Evolutionary conservation across 2,797 vertebrate genomes (phyloP), one percentile per base, ranked within the genome.

Genomic region (Choloepus didactylus): DNA sequence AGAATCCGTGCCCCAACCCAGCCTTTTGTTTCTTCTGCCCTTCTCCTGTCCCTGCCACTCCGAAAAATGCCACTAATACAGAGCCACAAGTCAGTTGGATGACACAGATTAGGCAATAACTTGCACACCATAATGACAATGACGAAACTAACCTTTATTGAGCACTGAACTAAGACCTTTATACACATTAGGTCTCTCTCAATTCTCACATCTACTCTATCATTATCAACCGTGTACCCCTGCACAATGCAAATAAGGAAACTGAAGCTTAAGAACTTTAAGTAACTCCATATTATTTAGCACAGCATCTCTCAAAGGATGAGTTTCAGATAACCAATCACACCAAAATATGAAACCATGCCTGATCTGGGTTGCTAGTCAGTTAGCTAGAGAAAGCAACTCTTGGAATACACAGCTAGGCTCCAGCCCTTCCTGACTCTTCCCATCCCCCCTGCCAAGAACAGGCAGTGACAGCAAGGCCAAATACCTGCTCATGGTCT

Each of bases 241-340:
- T 21, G 56, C 51, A 93, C 70, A 51, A 82, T 10, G 56, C 64
- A 81, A 56, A 85, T 12, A 2, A 77, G 59, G 35, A 60, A 83
- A 87, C 25, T n/a, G 31, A 85, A 31, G n/a, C 60, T 41, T 5
- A 75, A 66, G 64, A 79, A 83, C 84, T 66, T 82, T 5, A 84
- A 84, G 35, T 29, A 64, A 73, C 35, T 87, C 60, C 44, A 0
- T 60, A 72, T 56, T 41, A 66, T 51, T 89, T 89, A 69, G 29
- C 9, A 89, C 4, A 73, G 18, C 35, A 38, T 9, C 54, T 85
- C 31, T 94, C 54, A 76, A 92, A 92, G 18, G 31, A 51, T 21
- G 35, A 21, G 46, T 62, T 2, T 87, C 51, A 84, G 41, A 95
- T 95, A 89, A 69, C 21, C 60, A 79, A 87, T 41, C 59, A 83